These are phyloP conservation scores for Plebejus melissa DNA, from an alignment of 2,888 invertebrate genomes.

Conservation along the genomic window DNA sequence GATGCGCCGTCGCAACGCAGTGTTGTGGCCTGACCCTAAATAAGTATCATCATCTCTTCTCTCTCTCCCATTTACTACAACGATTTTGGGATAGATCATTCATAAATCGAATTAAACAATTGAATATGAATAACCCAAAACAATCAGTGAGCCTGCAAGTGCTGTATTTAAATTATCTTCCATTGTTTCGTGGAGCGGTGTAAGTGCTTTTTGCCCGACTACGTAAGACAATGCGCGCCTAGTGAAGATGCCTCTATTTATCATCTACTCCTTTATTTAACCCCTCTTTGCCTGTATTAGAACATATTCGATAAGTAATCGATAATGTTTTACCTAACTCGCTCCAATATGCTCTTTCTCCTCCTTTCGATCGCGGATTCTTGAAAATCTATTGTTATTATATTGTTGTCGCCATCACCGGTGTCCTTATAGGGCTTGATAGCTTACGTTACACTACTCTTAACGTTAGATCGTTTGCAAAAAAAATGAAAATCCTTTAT, in stretches of 20 bases:
- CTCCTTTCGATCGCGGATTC: too few relatives aligned
- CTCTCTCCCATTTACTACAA: background rate
- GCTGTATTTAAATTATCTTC: slow-evolving; percentile 37
- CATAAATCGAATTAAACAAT: slow-evolving; percentile 19
- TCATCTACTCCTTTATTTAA: slow-evolving; percentile 32
- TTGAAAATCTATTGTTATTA: too few relatives aligned
- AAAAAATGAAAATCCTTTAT: too few relatives aligned
- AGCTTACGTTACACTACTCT: too few relatives aligned
- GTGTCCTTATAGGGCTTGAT: too few relatives aligned
- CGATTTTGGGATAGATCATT: background rate
- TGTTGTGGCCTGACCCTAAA: too few relatives aligned
- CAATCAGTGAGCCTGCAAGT: slow-evolving; percentile 33
- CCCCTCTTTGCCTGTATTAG: slow-evolving; percentile 24
- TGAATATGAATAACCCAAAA: slow-evolving; percentile 24
- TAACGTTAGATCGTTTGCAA: too few relatives aligned
- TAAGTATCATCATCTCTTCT: background rate
- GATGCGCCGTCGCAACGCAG: too few relatives aligned
- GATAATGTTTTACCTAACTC: background rate
- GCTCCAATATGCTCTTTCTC: background rate
- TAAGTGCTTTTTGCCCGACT: slow-evolving; percentile 34
- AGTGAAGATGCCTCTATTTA: slow-evolving; percentile 35
- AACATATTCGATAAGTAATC: slow-evolving; percentile 19
- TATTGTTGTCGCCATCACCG: too few relatives aligned
- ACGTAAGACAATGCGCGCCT: slow-evolving; percentile 35
- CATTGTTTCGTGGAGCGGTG: slow-evolving; percentile 34